Conservation (phyloP, 2,797 vertebrate genomes). For the Dallia pectoralis region DNA sequence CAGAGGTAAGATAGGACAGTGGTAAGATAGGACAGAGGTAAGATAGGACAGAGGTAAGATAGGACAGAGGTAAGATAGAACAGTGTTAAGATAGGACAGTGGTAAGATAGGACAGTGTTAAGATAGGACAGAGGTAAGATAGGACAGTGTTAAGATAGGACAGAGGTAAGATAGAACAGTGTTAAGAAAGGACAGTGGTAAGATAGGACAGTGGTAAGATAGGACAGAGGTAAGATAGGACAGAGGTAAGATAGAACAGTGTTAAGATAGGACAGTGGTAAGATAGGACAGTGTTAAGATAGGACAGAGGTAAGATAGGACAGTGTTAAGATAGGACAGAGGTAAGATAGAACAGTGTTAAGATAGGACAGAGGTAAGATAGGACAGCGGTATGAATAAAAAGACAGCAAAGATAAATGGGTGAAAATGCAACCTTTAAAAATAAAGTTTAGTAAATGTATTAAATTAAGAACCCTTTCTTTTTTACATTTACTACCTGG, state of each 20-base stretch:
- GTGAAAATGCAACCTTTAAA: slow-evolving; percentile 37
- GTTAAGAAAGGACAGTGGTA: slow-evolving; percentile 20
- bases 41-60: slow-evolving; percentile 34
- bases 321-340: slow-evolving; percentile 1
- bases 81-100: slow-evolving; percentile 33
- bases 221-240: slow-evolving; percentile 38
- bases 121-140: slow-evolving; percentile 39
- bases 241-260: slow-evolving; percentile 21
- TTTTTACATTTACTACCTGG: no score
- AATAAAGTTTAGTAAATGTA: no score
- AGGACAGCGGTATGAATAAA: no score
- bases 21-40: slow-evolving; percentile 20
- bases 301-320: slow-evolving; percentile 28
- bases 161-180: slow-evolving; percentile 34
- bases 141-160: slow-evolving; percentile 1
- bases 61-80: slow-evolving; percentile 28
- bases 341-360: slow-evolving; percentile 35
- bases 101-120: slow-evolving; percentile 19
- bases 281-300: slow-evolving; percentile 31
- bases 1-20: slow-evolving; percentile 34
- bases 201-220: no score
- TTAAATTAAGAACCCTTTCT: no score
- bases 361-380: slow-evolving; percentile 15
- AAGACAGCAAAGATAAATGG: slow-evolving; percentile 10
- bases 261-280: slow-evolving; percentile 35